Conservation (phyloP, 2,113 vertebrate species). For the Myocastor coypus region DNA sequence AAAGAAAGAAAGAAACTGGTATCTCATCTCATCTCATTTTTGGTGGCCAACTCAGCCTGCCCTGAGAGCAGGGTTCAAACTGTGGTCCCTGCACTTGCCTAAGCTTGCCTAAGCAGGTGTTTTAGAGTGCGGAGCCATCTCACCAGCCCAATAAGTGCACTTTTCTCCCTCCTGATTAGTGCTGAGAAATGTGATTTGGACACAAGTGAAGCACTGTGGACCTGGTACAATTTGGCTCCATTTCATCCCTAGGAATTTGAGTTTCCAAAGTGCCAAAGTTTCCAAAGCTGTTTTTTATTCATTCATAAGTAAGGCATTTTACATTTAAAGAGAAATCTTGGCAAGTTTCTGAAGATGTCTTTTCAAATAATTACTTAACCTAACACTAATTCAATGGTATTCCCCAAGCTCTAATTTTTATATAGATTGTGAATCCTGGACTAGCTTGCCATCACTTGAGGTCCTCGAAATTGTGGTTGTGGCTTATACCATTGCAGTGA, state of each 20-base stretch:
- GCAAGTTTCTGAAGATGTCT: not conserved
- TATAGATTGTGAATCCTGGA: not conserved
- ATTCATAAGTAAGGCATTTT: conserved; percentile 20
- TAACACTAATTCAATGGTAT: conserved; percentile 5
- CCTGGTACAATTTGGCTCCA: not conserved
- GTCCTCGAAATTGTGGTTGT: conserved; percentile 18
- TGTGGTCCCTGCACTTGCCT: too few relatives aligned
- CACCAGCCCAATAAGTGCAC: too few relatives aligned
- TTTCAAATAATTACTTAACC: conserved; percentile 55
- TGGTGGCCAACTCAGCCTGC: too few relatives aligned
- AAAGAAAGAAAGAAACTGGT: too few relatives aligned
- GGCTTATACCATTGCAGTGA: not conserved
- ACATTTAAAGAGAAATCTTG: conserved; percentile 11
- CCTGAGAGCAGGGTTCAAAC: too few relatives aligned
- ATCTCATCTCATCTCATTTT: too few relatives aligned
- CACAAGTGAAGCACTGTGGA: not conserved
- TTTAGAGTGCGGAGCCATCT: too few relatives aligned
- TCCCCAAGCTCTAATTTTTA: not conserved
- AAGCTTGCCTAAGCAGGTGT: too few relatives aligned
- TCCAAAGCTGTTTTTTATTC: not conserved
- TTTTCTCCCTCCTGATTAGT: not conserved
- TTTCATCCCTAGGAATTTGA: not conserved
- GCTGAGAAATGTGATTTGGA: not conserved
- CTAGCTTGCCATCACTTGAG: not conserved
- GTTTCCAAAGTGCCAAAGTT: not conserved